Evolutionary conservation across 35 echinoderm and acorn worm species (phyloP).

Genomic region (Stichopus chloronotus): DNA sequence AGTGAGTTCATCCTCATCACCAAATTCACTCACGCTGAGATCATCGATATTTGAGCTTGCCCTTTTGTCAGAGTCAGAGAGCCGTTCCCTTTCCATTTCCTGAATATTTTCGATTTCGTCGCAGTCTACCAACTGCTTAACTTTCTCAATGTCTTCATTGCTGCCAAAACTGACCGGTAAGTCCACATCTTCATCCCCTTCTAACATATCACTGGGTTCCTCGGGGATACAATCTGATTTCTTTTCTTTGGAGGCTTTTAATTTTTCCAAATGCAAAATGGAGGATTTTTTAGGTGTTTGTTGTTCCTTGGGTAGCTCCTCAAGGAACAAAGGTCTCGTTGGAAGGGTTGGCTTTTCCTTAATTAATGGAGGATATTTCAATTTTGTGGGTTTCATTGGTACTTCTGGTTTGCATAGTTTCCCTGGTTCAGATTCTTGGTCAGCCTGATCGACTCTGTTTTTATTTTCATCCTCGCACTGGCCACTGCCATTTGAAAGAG

Average conservation of each 20-base stretch:
- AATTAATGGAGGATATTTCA: slow-evolving; percentile 46
- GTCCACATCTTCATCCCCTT: slow-evolving; percentile 32
- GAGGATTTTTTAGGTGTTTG: slow-evolving; percentile 5
- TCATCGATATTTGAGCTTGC: slow-evolving; percentile 41
- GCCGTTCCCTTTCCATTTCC: slow-evolving; percentile 34
- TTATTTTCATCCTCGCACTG: slow-evolving; percentile 48
- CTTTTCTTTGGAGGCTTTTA: slow-evolving; percentile 26
- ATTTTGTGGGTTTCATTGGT: slow-evolving; percentile 38
- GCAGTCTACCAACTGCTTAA: slow-evolving; percentile 52
- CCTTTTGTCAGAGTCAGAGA: slow-evolving; percentile 37
- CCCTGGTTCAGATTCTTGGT: slow-evolving; percentile 45
- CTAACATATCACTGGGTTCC: neutral
- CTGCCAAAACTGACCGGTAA: slow-evolving; percentile 27
- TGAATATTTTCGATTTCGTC: slow-evolving; percentile 63
- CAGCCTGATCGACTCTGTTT: slow-evolving; percentile 19
- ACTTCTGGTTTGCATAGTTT: slow-evolving; percentile 62
- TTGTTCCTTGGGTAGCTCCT: slow-evolving; percentile 32
- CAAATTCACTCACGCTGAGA: slow-evolving; percentile 53
- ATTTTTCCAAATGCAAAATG: slow-evolving; percentile 35
- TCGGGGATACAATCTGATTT: slow-evolving; percentile 33
- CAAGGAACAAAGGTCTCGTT: neutral
- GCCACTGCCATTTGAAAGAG: slow-evolving; percentile 7
- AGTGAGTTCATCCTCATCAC: slow-evolving; percentile 84
- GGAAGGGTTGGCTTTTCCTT: slow-evolving; percentile 49
- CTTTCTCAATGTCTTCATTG: slow-evolving; percentile 39